Conservation (phyloP, 2,113 vertebrate species). For the Xiphias gladius region DNA sequence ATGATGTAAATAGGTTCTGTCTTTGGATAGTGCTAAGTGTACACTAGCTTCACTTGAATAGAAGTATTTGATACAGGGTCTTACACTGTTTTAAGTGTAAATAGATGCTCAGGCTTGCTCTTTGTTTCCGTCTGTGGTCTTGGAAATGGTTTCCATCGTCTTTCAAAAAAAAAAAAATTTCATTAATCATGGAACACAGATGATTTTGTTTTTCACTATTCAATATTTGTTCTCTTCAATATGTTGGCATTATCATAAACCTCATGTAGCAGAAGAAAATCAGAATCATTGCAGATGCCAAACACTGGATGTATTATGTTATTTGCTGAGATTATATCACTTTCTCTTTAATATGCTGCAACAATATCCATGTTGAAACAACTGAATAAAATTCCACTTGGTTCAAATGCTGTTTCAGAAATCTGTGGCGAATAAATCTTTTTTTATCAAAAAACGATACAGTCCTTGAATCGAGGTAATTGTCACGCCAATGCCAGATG, state of each 20-base stretch:
- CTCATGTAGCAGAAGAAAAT: not conserved
- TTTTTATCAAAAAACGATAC: not conserved
- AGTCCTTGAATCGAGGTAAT: not conserved
- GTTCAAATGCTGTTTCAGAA: conserved; percentile 39
- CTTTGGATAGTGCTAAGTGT: conserved; percentile 3
- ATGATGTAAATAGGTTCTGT: conserved; percentile 56
- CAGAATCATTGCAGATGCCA: not conserved
- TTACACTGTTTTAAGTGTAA: conserved; percentile 83
- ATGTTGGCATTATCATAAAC: not conserved
- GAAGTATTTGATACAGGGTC: conserved; percentile 54
- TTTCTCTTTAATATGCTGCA: conserved; percentile 27
- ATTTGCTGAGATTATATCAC: not conserved
- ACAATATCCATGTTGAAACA: conserved; percentile 34
- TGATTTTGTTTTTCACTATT: not conserved
- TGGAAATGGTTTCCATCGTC: conserved; percentile 33
- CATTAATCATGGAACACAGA: conserved; percentile 4
- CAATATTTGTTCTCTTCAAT: not conserved
- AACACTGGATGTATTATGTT: conserved; percentile 28
- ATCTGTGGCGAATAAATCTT: not conserved
- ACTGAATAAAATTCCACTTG: conserved; percentile 39
- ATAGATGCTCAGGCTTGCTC: conserved; percentile 52
- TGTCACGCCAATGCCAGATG: not conserved
- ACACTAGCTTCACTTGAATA: conserved; percentile 46
- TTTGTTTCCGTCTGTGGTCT: conserved; percentile 2
- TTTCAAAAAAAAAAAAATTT: conserved; percentile 57